These are phyloP conservation scores for Silurus aristotelis DNA, from an alignment of 2,797 vertebrate species.

Conservation along the genomic window DNA sequence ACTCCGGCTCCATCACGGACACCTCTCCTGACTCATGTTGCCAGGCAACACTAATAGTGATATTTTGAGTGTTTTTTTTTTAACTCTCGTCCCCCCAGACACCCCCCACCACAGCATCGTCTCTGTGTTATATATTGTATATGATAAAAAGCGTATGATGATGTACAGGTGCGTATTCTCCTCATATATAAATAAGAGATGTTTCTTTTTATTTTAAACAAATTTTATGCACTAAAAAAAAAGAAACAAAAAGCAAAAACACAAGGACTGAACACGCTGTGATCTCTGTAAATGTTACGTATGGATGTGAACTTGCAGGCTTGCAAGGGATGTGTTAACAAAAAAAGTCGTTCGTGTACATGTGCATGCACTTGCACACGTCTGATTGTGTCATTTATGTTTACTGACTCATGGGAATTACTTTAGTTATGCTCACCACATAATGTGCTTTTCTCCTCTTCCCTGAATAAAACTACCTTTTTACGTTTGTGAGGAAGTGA, in stretches of 20 bases:
- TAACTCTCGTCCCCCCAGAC: conserved; percentile 48
- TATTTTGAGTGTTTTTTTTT: conserved; percentile 66
- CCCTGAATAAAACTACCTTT: conserved; percentile 55
- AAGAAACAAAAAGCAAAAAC: conserved; percentile 70
- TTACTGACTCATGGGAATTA: conserved; percentile 39
- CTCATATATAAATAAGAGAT: conserved; percentile 64
- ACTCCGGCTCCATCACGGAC: conserved; percentile 34
- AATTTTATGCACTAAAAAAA: conserved; percentile 73
- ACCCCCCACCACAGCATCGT: conserved; percentile 59
- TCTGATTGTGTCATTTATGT: conserved; percentile 28
- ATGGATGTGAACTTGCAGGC: conserved; percentile 26
- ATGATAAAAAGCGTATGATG: conserved; percentile 69
- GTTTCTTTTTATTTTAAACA: conserved; percentile 57
- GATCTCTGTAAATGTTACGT: conserved; percentile 69
- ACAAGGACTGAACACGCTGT: conserved; percentile 78
- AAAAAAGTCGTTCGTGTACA: neutral
- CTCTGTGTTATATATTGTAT: conserved; percentile 75
- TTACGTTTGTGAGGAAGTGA: neutral
- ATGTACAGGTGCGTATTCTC: conserved; percentile 50
- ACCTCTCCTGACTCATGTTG: conserved; percentile 2
- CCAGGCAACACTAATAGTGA: conserved; percentile 23
- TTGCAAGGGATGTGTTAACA: neutral
- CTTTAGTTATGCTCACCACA: conserved; percentile 37
- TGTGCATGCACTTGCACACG: conserved; percentile 52
- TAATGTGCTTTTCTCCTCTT: conserved; percentile 42